Evolutionary conservation across 2,797 vertebrate genomes (phyloP), one percentile per base, ranked within the genome.

Genomic region (Clarias fuscus): DNA sequence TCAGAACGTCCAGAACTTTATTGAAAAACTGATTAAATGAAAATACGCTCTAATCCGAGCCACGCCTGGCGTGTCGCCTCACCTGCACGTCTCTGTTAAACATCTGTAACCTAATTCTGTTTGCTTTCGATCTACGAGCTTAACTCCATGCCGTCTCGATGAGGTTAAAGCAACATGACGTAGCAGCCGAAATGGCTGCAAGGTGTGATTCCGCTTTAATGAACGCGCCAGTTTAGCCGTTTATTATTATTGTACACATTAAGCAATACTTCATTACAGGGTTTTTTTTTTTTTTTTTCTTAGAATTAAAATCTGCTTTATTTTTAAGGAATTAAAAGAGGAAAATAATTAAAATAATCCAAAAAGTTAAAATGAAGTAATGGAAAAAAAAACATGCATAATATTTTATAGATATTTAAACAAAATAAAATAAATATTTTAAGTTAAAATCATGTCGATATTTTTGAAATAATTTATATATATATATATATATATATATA

Each of bases 111-210:
- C 85, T 87, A 91, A 91, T 89, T 91, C 91, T 91, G 90, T 91
- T 92, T 90, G 90, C 87, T 89, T 92, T 91, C 76, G 82, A 88
- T 76, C 92, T 92, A 92, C 90, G 67, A 92, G 91, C 88, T 92
- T 92, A 93, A 91, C 89, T 90, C 90, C 83, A 40, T 73, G 91
- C 91, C 92, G 93, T 92, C 93, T 92, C 59, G 43, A 87, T 88
- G 90, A 93, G 92, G 92, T 95, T 94, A 93, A 84, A 6, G 87
- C 92, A 94, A 93, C 90, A 92, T 88, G 87, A 91, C 86, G 86
- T 88, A 89, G 86, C 58, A 73, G 75, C 48, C 80, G 84, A 87
- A 90, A 91, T 79, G 87, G 85, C 86, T 82, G 62, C 82, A 83
- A 89, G 84, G 86, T 86, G 86, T 14, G 71, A 85, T 78, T 65